These are phyloP conservation scores for Drosophila atripex DNA, from an alignment of 2,888 invertebrate species.

Conservation along the genomic window DNA sequence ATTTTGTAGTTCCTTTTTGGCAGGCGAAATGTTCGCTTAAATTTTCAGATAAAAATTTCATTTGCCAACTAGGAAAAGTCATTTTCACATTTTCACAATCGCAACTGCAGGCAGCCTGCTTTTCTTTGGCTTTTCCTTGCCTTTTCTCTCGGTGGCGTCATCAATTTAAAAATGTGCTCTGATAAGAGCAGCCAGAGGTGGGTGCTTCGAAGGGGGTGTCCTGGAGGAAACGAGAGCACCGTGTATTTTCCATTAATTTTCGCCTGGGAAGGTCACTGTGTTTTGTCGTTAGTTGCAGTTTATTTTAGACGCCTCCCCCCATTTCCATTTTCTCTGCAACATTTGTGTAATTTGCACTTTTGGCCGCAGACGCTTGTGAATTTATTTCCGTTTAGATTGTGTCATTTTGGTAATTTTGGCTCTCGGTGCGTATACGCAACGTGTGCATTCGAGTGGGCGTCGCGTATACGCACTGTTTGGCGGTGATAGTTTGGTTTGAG, in stretches of 20 bases:
- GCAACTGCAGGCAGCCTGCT: slow-evolving; percentile 29
- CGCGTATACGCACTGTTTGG: slow-evolving; percentile 60
- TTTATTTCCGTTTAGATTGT: slow-evolving; percentile 79
- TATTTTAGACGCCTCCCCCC: slow-evolving; percentile 47
- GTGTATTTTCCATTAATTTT: slow-evolving; percentile 50
- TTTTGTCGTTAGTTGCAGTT: slow-evolving; percentile 61
- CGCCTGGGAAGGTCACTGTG: slow-evolving; percentile 69
- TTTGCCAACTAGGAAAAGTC: slow-evolving; percentile 69
- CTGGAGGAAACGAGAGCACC: slow-evolving; percentile 13
- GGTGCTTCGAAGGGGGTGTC: background rate
- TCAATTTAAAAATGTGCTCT: slow-evolving; percentile 65
- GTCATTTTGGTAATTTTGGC: slow-evolving; percentile 75
- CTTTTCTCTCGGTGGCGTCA: slow-evolving; percentile 60
- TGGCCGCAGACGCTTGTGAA: slow-evolving; percentile 56
- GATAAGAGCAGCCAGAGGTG: slow-evolving; percentile 34
- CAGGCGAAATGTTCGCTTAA: slow-evolving; percentile 20
- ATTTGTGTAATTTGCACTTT: slow-evolving; percentile 51
- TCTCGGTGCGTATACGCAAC: slow-evolving; percentile 69
- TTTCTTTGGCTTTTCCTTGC: slow-evolving; percentile 14
- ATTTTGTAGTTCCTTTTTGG: slow-evolving; percentile 38
- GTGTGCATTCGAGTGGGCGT: slow-evolving; percentile 42
- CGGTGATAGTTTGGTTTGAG: background rate
- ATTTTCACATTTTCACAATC: slow-evolving; percentile 52
- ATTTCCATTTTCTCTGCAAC: background rate
- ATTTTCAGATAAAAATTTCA: slow-evolving; percentile 66